Conservation (phyloP, 2,113 vertebrate species). For the Boleophthalmus pectinirostris region DNA sequence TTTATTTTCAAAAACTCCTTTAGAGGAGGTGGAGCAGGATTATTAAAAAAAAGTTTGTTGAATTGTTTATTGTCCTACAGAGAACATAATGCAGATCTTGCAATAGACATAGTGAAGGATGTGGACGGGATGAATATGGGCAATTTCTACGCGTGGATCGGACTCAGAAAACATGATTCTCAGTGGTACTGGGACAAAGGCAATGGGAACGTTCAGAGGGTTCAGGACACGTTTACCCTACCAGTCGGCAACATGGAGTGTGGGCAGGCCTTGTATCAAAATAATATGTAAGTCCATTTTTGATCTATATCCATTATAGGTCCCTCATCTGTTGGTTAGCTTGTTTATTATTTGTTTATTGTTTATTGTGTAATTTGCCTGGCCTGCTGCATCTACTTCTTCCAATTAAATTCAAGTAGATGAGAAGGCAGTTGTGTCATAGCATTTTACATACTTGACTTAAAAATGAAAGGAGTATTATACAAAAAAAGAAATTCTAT, state of each 20-base stretch:
- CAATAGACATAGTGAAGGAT: not conserved
- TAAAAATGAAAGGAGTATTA: too few species aligned
- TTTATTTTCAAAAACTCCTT: too few species aligned
- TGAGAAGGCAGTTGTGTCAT: too few species aligned
- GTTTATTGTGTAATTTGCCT: too few species aligned
- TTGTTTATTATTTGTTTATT: not conserved
- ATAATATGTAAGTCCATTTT: not conserved
- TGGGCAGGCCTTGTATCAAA: not conserved
- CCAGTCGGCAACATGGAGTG: not conserved
- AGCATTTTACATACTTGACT: too few species aligned
- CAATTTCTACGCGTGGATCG: not conserved
- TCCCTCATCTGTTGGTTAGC: not conserved
- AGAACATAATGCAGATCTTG: not conserved
- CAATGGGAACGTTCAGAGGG: not conserved
- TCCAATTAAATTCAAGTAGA: too few species aligned
- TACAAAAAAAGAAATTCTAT: too few species aligned
- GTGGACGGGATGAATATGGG: not conserved
- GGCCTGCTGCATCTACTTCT: too few species aligned
- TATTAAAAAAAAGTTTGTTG: not conserved
- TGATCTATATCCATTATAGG: not conserved
- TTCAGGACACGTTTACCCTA: fast-evolving
- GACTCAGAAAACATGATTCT: not conserved
- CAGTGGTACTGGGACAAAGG: not conserved
- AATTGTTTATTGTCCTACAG: not conserved
- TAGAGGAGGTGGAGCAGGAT: too few species aligned